These are phyloP conservation scores for Itoplectis maculator DNA, from an alignment of 2,888 invertebrate genomes.

Conservation along the genomic window DNA sequence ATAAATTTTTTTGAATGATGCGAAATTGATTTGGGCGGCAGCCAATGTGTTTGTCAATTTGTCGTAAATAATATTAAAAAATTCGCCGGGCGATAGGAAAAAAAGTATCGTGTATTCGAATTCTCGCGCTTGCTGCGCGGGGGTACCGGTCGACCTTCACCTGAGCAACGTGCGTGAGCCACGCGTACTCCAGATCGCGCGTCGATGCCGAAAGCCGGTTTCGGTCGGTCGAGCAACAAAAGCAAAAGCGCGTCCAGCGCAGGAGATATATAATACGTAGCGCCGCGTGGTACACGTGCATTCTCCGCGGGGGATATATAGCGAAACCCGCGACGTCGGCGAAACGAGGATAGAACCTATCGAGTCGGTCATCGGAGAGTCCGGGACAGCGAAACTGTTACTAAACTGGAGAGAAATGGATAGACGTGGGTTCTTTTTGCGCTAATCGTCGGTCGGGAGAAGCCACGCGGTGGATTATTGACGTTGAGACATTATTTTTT, in stretches of 20 bases:
- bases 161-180: conserved; percentile 54
- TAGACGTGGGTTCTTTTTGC: not conserved
- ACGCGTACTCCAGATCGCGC: conserved; percentile 47
- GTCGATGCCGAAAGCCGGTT: conserved; percentile 60
- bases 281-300: conserved; percentile 9
- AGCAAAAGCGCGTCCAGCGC: conserved; percentile 39
- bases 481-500: conserved; percentile 6
- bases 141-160: conserved; percentile 64
- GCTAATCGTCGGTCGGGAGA: too few relatives aligned
- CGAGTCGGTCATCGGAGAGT: conserved; percentile 18
- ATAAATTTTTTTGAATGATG: too few relatives aligned
- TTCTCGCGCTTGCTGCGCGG: not conserved
- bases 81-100: not conserved
- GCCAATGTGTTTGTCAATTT: too few relatives aligned
- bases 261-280: too few relatives aligned
- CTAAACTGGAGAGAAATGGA: conserved; percentile 19
- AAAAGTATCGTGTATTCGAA: not conserved
- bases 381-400: conserved; percentile 19
- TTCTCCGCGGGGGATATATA: conserved; percentile 22
- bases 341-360: conserved; percentile 22
- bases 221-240: conserved; percentile 50
- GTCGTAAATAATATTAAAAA: not conserved
- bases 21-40: too few relatives aligned
- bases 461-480: conserved; percentile 7
- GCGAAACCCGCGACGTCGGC: conserved; percentile 26